Percentiles rank a stretch among this genome's conserved stretches.
Evolutionary conservation across 2,797 vertebrate species (phyloP).

Genomic region (Anguilla megastoma): DNA sequence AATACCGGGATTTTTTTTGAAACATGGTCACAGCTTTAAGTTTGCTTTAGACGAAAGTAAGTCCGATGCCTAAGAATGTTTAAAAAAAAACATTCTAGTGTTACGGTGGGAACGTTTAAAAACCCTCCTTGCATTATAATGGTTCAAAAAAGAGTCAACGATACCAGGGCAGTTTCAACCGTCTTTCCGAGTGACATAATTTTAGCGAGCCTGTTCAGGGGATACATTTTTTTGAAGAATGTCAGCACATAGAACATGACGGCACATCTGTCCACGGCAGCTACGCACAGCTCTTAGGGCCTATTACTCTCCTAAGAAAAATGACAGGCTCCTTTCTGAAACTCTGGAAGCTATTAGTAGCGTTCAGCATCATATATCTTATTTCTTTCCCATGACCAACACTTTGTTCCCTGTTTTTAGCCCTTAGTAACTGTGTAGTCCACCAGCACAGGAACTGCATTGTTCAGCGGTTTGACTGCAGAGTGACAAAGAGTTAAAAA

Average conservation of each 20-base stretch:
- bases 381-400: neutral
- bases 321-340: constrained; percentile 20
- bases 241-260: constrained; percentile 28
- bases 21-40: neutral
- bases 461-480: neutral
- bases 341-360: constrained; percentile 35
- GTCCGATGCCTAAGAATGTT: neutral
- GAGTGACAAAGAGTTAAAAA: neutral
- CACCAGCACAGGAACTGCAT: too few species aligned
- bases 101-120: neutral
- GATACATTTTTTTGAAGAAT: constrained; percentile 29
- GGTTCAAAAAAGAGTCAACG: neutral
- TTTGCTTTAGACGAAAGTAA: neutral
- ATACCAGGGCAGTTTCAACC: neutral
- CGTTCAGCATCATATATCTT: neutral
- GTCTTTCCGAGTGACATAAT: constrained; percentile 38
- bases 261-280: constrained; percentile 39
- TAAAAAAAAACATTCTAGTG: neutral
- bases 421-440: neutral
- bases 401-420: neutral
- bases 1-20: neutral
- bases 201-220: constrained; percentile 40
- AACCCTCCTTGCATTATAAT: neutral
- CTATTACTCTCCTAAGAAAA: constrained; percentile 41
- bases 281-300: constrained; percentile 20